Percentiles rank a stretch among this genome's conserved stretches.
These are phyloP conservation scores for Coecobrya sp. DNA, from an alignment of 2,888 invertebrate species.

Conservation along the genomic window DNA sequence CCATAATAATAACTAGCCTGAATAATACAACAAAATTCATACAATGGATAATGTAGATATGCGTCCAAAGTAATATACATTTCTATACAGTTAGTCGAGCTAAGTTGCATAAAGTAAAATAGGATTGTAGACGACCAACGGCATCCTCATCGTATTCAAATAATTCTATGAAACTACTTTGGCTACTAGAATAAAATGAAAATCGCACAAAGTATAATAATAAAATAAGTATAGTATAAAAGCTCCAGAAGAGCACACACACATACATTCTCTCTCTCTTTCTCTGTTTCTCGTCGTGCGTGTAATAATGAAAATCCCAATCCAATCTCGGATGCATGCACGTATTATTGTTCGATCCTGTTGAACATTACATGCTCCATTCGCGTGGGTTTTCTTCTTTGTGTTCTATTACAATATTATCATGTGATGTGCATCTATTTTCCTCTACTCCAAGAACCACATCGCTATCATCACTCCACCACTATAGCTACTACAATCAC, in stretches of 20 bases:
- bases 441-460: not conserved
- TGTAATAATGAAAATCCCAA: constrained; percentile 69
- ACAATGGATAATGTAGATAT: not conserved
- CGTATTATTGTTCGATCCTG: not conserved
- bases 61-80: not conserved
- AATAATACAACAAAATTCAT: constrained; percentile 55
- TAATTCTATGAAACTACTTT: constrained; percentile 5
- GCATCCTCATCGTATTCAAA: constrained; percentile 19
- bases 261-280: too few relatives aligned
- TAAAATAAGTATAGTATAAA: constrained; percentile 43
- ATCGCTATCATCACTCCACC: not conserved
- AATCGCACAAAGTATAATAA: constrained; percentile 19
- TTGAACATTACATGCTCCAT: constrained; percentile 20
- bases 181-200: constrained; percentile 17
- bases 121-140: not conserved
- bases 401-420: not conserved
- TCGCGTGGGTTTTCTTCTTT: constrained; percentile 45
- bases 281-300: constrained; percentile 12
- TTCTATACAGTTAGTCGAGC: constrained; percentile 16
- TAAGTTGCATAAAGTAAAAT: not conserved
- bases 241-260: not conserved
- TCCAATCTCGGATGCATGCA: constrained; percentile 52
- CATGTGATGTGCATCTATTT: constrained; percentile 31
- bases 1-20: constrained; percentile 40
- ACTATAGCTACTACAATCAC: not conserved